These are phyloP conservation scores for Lasioglossum villosulum DNA, from an alignment of 2,888 invertebrate species.

Conservation along the genomic window DNA sequence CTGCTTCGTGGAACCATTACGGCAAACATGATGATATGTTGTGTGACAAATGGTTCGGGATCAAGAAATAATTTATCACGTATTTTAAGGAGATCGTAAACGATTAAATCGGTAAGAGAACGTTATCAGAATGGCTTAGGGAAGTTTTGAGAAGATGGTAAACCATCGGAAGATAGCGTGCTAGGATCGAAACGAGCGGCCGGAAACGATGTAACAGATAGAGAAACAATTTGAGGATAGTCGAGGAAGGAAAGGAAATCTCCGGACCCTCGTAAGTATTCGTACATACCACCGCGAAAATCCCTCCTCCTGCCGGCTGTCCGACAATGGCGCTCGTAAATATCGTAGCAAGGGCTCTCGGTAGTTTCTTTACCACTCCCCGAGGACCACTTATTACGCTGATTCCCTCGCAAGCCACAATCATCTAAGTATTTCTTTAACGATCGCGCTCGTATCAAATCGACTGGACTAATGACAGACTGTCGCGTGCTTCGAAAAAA, in stretches of 20 bases:
- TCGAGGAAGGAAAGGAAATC: neutral
- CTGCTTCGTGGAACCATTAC: neutral
- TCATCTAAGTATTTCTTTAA: constrained; percentile 82
- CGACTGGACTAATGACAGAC: constrained; percentile 70
- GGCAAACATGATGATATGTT: neutral
- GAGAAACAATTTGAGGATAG: constrained; percentile 31
- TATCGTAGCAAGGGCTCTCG: constrained; percentile 77
- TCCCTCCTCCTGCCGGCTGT: constrained; percentile 76
- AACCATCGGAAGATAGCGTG: neutral
- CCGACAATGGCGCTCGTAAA: constrained; percentile 81
- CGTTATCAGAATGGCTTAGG: neutral
- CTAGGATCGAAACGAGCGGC: neutral
- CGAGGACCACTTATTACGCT: constrained; percentile 81
- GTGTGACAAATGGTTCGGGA: neutral
- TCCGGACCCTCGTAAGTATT: constrained; percentile 27
- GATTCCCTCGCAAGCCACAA: constrained; percentile 80
- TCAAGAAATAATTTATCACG: neutral
- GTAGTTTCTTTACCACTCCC: constrained; percentile 78
- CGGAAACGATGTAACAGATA: neutral
- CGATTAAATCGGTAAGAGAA: too few relatives aligned
- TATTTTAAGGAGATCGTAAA: neutral
- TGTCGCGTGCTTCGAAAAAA: constrained; percentile 34
- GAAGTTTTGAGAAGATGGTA: neutral
- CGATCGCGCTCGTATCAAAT: constrained; percentile 70
- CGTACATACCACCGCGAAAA: constrained; percentile 68